phyloP scores from a whole-genome alignment of 1,140 invertebrate genomes.

The Tetragonula clypearis region DNA sequence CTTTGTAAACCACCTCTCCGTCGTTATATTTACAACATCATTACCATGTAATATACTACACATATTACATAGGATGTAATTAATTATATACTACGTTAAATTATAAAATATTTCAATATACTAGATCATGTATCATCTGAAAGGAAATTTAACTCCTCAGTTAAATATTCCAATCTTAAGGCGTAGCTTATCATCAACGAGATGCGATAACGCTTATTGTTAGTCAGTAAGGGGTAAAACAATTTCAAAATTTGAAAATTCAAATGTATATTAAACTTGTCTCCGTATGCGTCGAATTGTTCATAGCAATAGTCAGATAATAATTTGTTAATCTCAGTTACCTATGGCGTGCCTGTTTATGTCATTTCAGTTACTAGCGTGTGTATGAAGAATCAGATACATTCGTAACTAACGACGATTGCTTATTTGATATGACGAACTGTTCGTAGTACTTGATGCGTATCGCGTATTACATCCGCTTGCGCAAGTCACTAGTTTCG shows the following conservation, averaged over 20 bases:
- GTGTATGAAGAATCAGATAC: neutral
- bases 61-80: no score
- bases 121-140: no score
- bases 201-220: neutral
- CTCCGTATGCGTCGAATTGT: neutral
- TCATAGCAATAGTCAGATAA: neutral
- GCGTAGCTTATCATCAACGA: no score
- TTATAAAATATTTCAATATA: no score
- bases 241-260: neutral
- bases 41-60: no score
- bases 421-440: neutral
- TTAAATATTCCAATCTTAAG: no score
- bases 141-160: no score
- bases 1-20: no score
- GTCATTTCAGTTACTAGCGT: neutral
- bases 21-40: no score
- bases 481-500: constrained; percentile 75
- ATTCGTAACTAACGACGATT: neutral
- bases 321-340: no score
- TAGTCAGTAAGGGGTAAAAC: neutral
- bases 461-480: constrained; percentile 60
- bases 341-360: neutral
- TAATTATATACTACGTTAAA: no score
- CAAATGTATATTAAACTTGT: neutral
- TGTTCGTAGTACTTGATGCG: neutral